Conservation (phyloP, 2,888 invertebrate genomes). For the Petrophora chlorosata region DNA sequence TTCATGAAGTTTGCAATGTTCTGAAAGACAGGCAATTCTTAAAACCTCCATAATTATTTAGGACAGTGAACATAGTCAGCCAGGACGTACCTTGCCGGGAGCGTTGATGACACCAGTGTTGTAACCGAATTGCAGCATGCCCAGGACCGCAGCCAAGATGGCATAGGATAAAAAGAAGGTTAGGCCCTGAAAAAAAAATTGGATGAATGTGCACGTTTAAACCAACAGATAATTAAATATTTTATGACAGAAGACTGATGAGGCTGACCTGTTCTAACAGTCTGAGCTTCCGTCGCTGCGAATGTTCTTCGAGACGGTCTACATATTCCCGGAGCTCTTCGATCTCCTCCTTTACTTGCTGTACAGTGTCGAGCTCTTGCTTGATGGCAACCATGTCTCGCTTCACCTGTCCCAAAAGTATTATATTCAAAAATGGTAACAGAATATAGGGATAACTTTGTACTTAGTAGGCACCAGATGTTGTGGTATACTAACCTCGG, state of each 20-base stretch:
- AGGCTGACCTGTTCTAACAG: slow-evolving; percentile 93
- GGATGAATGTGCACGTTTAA: too few relatives aligned
- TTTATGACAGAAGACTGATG: neutral
- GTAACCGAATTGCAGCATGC: slow-evolving; percentile 98
- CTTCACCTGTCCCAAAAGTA: slow-evolving; percentile 85
- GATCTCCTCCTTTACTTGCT: slow-evolving; percentile 97
- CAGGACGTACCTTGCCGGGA: slow-evolving; percentile 88
- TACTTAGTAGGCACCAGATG: neutral
- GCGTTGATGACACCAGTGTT: slow-evolving; percentile 98
- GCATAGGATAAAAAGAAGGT: slow-evolving; percentile 97
- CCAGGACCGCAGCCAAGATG: slow-evolving; percentile 96
- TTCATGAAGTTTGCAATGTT: slow-evolving; percentile 97
- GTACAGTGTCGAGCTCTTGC: slow-evolving; percentile 96
- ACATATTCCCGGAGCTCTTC: slow-evolving; percentile 96
- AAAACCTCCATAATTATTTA: neutral
- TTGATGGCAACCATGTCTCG: slow-evolving; percentile 98
- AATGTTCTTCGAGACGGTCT: slow-evolving; percentile 95
- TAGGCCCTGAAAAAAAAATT: slow-evolving; percentile 88
- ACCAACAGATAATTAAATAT: too few relatives aligned
- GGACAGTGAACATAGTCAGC: neutral
- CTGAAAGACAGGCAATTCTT: slow-evolving; percentile 64
- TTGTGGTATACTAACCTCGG: slow-evolving; percentile 84
- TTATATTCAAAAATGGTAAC: neutral
- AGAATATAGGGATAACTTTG: too few relatives aligned
- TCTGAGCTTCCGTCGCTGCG: slow-evolving; percentile 94